These are phyloP conservation scores for Agrilus planipennis DNA, from an alignment of 1,140 invertebrate genomes.

Conservation along the genomic window DNA sequence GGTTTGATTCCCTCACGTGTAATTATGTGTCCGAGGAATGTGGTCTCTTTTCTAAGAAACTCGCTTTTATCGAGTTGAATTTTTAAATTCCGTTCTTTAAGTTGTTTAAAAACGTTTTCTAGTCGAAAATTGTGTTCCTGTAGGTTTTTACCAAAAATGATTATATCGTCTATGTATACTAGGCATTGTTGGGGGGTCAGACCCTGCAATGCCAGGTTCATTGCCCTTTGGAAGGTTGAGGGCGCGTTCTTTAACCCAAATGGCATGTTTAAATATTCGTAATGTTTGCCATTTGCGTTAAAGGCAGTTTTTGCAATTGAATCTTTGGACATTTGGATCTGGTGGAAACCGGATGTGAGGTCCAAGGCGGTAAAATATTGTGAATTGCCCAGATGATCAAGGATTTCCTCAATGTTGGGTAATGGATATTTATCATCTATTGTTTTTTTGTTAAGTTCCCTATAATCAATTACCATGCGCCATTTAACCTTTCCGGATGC, in stretches of 20 bases:
- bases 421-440: conserved; percentile 36
- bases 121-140: conserved; percentile 12
- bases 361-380: conserved; percentile 34
- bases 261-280: conserved; percentile 28
- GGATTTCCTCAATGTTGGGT: conserved; percentile 36
- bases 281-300: conserved; percentile 27
- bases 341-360: conserved; percentile 36
- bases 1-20: conserved; percentile 30
- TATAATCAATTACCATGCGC: conserved; percentile 23
- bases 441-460: conserved; percentile 24
- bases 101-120: conserved; percentile 3
- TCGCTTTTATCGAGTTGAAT: conserved; percentile 6
- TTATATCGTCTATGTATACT: conserved; percentile 16
- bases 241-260: conserved; percentile 35
- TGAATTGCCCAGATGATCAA: conserved; percentile 31
- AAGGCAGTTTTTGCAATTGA: conserved; percentile 34
- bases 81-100: conserved; percentile 7
- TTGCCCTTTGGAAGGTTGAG: conserved; percentile 33
- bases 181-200: conserved; percentile 19
- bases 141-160: conserved; percentile 10
- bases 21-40: conserved; percentile 32
- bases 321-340: conserved; percentile 16
- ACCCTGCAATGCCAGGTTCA: conserved; percentile 31
- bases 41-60: conserved; percentile 16
- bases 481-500: conserved; percentile 23